Conservation (phyloP, 2,113 vertebrate species). For the Tautogolabrus adspersus region DNA sequence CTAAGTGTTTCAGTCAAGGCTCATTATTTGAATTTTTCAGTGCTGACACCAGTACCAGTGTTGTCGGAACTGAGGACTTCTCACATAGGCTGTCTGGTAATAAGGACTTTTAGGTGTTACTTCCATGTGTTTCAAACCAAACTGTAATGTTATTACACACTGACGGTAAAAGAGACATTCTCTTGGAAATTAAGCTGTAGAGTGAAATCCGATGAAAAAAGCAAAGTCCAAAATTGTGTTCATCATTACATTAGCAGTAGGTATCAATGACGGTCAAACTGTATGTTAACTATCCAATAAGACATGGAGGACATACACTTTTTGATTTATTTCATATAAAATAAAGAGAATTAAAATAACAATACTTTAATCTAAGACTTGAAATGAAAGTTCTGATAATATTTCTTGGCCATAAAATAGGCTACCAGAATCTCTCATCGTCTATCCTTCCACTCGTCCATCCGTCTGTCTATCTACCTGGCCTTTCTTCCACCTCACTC, state of each 20-base stretch:
- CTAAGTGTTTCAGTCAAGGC: conserved; percentile 58
- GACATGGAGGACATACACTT: too few relatives aligned
- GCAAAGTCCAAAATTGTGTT: too few relatives aligned
- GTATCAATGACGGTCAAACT: too few relatives aligned
- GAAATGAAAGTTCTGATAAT: background rate
- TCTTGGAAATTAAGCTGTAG: too few relatives aligned
- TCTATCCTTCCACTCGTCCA: conserved; percentile 19
- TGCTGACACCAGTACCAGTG: background rate
- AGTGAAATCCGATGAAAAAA: too few relatives aligned
- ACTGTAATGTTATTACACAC: background rate
- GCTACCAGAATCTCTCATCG: background rate
- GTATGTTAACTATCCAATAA: too few relatives aligned
- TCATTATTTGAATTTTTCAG: conserved; percentile 48
- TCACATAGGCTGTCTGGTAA: background rate
- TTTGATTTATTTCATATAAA: too few relatives aligned
- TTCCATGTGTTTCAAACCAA: background rate
- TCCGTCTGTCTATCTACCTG: conserved; percentile 60
- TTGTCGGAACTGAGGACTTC: conserved; percentile 28
- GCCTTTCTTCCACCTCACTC: conserved; percentile 39
- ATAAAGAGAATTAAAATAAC: too few relatives aligned
- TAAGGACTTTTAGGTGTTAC: background rate
- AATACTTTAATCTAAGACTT: too few relatives aligned
- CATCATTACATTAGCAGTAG: too few relatives aligned
- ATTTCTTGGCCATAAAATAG: background rate
- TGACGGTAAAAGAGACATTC: too few relatives aligned